phyloP scores from a whole-genome alignment of 2,888 invertebrate genomes.

The Ecliptopera silaceata region DNA sequence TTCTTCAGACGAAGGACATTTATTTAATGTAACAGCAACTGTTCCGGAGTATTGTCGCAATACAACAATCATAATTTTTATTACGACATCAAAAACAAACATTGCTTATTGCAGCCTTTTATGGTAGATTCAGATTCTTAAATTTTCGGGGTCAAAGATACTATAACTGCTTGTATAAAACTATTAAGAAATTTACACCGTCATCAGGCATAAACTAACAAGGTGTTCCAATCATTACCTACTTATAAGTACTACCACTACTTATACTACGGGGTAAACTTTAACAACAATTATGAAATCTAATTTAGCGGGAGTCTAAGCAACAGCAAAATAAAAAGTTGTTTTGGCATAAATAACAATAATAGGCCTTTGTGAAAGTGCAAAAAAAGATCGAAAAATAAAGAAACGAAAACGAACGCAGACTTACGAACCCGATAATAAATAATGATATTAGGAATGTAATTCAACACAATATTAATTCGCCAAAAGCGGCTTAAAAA shows the following conservation, averaged over 20 bases:
- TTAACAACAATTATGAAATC: not conserved
- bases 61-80: constrained; percentile 16
- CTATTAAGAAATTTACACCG: constrained; percentile 11
- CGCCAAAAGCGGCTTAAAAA: constrained; percentile 2
- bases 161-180: constrained; percentile 12
- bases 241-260: too few species aligned
- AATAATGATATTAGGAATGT: constrained; percentile 4
- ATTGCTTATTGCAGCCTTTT: constrained; percentile 15
- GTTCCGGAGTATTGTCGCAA: constrained; percentile 26
- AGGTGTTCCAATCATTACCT: constrained; percentile 16
- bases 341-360: not conserved
- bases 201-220: constrained; percentile 18
- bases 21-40: constrained; percentile 12
- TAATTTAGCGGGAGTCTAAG: not conserved
- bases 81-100: constrained; percentile 13
- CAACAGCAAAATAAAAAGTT: not conserved
- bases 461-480: constrained; percentile 5
- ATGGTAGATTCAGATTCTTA: constrained; percentile 2
- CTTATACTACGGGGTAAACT: not conserved
- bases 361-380: not conserved
- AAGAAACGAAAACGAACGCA: not conserved
- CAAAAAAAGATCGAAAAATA: constrained; percentile 1
- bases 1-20: constrained; percentile 9
- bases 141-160: constrained; percentile 12
- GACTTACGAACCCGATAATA: not conserved